Conservation (phyloP, 2,113 vertebrate species). For the Hemiprocne comata region DNA sequence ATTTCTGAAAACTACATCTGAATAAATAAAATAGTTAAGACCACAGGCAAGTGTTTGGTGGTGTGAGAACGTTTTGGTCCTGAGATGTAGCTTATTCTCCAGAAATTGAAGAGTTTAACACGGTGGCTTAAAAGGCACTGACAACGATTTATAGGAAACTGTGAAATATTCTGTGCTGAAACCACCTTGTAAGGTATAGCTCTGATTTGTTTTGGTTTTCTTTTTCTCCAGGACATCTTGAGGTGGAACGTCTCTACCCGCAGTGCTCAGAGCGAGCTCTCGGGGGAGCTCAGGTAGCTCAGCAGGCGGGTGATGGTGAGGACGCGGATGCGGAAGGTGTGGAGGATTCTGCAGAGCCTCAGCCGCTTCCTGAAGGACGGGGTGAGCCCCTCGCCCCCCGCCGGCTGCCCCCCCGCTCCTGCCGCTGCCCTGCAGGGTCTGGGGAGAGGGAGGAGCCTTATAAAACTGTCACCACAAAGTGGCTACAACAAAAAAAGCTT, state of each 20-base stretch:
- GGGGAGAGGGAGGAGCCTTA: background rate
- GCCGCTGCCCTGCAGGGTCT: conserved; percentile 47
- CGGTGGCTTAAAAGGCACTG: background rate
- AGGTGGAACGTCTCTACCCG: background rate
- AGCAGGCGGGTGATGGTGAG: conserved; percentile 85
- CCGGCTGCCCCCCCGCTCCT: fast-evolving
- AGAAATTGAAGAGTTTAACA: background rate
- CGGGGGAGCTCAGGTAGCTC: conserved; percentile 71
- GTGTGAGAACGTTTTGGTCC: background rate
- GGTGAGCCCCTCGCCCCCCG: fast-evolving
- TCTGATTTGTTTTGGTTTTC: too few relatives aligned
- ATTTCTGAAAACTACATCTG: background rate
- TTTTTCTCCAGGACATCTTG: background rate
- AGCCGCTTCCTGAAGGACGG: conserved; percentile 56
- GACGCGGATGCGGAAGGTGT: conserved; percentile 77
- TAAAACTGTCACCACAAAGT: background rate
- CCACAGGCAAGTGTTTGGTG: background rate
- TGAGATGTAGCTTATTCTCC: conserved; percentile 4
- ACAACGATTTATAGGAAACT: too few relatives aligned
- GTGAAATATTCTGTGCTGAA: fast-evolving
- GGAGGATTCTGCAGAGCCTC: conserved; percentile 79
- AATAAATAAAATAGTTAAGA: conserved; percentile 26
- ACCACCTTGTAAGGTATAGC: background rate
- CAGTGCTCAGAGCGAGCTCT: background rate
- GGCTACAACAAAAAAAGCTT: background rate